Base-by-base conservation (phyloP, 1,140 invertebrate species). In the Drosophila auraria region DNA sequence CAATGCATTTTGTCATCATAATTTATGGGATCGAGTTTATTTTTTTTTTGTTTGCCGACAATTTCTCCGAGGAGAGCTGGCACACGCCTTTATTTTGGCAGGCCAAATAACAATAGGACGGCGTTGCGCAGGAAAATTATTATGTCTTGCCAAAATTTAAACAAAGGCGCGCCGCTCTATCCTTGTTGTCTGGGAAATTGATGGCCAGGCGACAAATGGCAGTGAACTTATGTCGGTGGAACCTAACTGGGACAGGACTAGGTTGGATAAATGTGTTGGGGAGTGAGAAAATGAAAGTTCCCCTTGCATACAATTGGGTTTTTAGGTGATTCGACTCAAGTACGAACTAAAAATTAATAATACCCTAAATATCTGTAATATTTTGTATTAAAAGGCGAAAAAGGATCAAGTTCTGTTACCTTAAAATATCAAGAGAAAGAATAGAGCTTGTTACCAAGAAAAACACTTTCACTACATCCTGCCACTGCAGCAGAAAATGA, bases 121-220 rank as follows among this genome's bases (percentile, higher is more conserved):
- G 30, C 47, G 60, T 63, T 84, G 68, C 82, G 82, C 86, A 81
- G 82, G 83, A 87, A 82, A 80, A 87, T 87, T 73, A 83, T 71
- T 57, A 68, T 89, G 72, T 65, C 61, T 78, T 83, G 83, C 83
- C 83, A 83, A 87, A 87, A 87, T 78, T 87, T 80, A 68, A 89
- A 83, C 84, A 87, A 87, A 78, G 80, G 49, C 64, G 58, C 57
- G 58, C 58, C 80, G 20, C 20, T 40, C 36, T 74, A 54, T 62
- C 64, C 64, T 69, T 59, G 49, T 74, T 69, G 42, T 58, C 45
- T 70, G 25, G 40, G 36, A 69, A 83, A 83, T 80, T 76, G 71
- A 83, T 80, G 50, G 78, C 78, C 61, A 20, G 40, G 47, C 54
- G 45, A 60, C 27, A 69, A 61, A 75, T 65, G 79, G 49, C 75